Base-by-base conservation (phyloP, 2,797 vertebrate species). In the Paratrypauchen microcephalus region DNA sequence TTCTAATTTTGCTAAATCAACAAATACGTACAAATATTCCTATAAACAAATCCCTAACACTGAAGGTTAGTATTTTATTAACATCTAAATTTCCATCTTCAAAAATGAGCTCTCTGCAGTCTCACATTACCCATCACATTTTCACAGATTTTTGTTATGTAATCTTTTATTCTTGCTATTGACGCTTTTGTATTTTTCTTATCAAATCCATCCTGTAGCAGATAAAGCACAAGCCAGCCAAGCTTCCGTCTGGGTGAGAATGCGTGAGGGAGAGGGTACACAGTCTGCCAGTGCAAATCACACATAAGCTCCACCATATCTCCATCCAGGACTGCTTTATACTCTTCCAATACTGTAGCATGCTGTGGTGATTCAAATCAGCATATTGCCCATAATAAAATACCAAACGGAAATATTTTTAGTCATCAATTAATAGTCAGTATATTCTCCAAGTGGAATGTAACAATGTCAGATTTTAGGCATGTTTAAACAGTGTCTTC, bases 181-280 rank as follows among this genome's bases (percentile, higher is more conserved):
- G 23, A 11, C 26, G 62, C 62, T 47, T 64, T 45, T 64, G 41
- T 64, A 41, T 48, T 24, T 48, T 41, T 19, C 21, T 5, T 64
- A 64, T 64, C 41, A 64, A 28, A 26, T 48, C 62, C 24, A 48
- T 62, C 60, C 32, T 9, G 61, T 23, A 26, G 6, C 61, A 47
- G 61, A 64, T 64, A 18, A 48, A 64, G 62, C 41, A 48, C 47
- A 9, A 23, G 23, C 62, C 62, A 48, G 62, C 62, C 62, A 64
- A 64, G 41, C 41, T 24, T 13, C 41, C 41, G 39, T 41, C 62
- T 64, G 62, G 41, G 39, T 48, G 39, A 64, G 41, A 64, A 64
- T 47, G 41, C 48, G 23, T 48, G 41, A 48, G 18, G 24, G 41
- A 23, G 41, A 48, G 62, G 41, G 15, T 13, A 23, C 23, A 1